Conservation (phyloP, 2,113 vertebrate genomes). For the Apaloderma vittatum region DNA sequence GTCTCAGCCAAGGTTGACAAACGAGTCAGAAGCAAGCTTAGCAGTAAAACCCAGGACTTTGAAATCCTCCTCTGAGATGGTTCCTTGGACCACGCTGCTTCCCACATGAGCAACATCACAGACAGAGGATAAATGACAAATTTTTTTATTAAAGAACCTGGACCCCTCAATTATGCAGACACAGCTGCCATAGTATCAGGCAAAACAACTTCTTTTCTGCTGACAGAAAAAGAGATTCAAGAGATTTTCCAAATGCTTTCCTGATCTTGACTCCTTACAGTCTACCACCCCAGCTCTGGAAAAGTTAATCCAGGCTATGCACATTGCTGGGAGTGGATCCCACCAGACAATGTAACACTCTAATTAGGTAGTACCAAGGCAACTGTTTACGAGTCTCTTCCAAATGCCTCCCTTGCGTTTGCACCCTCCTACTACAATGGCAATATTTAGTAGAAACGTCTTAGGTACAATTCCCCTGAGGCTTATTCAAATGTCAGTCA, state of each 20-base stretch:
- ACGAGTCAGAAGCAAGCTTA: neutral
- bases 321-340: slow-evolving; percentile 50
- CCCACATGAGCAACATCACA: neutral
- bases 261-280: neutral
- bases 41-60: neutral
- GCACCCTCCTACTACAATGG: slow-evolving; percentile 53
- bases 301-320: slow-evolving; percentile 38
- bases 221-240: neutral
- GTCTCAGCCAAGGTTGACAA: neutral
- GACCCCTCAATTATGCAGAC: neutral
- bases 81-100: neutral
- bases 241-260: neutral
- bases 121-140: neutral
- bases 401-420: slow-evolving; percentile 58
- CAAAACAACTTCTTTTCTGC: neutral
- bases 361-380: slow-evolving; percentile 61
- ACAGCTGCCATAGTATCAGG: neutral
- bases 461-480: slow-evolving; percentile 58
- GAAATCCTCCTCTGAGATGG: neutral
- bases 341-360: slow-evolving; percentile 63
- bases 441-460: slow-evolving; percentile 61
- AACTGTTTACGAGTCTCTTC: slow-evolving; percentile 70
- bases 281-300: slow-evolving; percentile 44
- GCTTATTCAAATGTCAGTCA: slow-evolving; percentile 56
- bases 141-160: neutral